Conservation (phyloP, 2,888 invertebrate species). For the Sarcophaga rosellei region DNA sequence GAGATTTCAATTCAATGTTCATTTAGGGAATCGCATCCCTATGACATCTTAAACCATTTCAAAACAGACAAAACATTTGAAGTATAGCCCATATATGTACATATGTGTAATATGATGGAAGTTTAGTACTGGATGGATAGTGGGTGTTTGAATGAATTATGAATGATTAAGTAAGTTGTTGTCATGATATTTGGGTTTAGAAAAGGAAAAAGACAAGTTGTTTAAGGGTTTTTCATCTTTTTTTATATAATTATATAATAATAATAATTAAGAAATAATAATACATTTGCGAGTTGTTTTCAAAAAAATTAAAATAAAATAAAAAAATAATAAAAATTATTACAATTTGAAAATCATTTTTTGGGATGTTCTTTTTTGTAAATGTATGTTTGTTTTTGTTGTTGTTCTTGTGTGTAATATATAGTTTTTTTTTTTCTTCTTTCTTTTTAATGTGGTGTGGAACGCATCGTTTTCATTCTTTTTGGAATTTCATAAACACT, state of each 20-base stretch:
- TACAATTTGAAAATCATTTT: conserved; percentile 78
- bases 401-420: conserved; percentile 69
- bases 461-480: conserved; percentile 54
- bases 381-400: conserved; percentile 59
- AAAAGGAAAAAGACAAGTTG: conserved; percentile 56
- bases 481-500: conserved; percentile 62
- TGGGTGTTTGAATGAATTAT: conserved; percentile 17
- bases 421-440: conserved; percentile 33
- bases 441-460: conserved; percentile 48
- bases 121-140: neutral
- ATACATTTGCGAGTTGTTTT: conserved; percentile 73
- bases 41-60: neutral
- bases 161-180: conserved; percentile 22
- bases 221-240: conserved; percentile 75
- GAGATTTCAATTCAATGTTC: no score
- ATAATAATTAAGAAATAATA: conserved; percentile 80
- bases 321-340: conserved; percentile 66
- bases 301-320: conserved; percentile 67
- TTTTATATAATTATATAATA: conserved; percentile 79
- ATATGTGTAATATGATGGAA: neutral
- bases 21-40: no score
- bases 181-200: conserved; percentile 3
- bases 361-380: conserved; percentile 62
- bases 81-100: neutral
- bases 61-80: conserved; percentile 7